Percentiles rank a stretch among this genome's conserved stretches.
These are phyloP conservation scores for Drosophila sordidapex DNA, from an alignment of 2,888 invertebrate genomes.

Conservation along the genomic window DNA sequence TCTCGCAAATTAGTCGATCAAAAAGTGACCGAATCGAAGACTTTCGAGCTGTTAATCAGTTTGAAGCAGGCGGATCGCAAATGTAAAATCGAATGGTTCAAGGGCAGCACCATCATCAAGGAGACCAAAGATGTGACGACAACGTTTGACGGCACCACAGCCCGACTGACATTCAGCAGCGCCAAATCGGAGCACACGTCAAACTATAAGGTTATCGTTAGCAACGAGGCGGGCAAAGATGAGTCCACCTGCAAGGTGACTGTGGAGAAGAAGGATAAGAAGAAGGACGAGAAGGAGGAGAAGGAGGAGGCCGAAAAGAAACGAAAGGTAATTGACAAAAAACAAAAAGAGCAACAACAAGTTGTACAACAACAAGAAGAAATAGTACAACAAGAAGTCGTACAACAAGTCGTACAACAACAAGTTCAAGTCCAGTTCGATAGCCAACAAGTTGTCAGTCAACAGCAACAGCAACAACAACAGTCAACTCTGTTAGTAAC, in stretches of 20 bases:
- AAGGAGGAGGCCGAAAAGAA: conserved; percentile 82
- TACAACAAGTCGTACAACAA: conserved; percentile 7
- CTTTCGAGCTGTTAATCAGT: conserved; percentile 91
- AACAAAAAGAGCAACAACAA: conserved; percentile 10
- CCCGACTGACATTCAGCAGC: conserved; percentile 91
- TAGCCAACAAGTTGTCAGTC: conserved; percentile 9
- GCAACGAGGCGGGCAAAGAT: conserved; percentile 96
- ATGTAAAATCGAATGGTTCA: conserved; percentile 94
- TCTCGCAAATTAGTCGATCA: conserved; percentile 90
- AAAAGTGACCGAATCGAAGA: conserved; percentile 90
- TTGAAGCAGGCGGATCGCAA: conserved; percentile 91
- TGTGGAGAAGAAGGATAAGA: conserved; percentile 87
- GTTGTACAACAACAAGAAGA: conserved; percentile 5
- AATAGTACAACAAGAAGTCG: not conserved
- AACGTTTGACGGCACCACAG: conserved; percentile 93
- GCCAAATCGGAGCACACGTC: conserved; percentile 92
- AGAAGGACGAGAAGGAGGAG: conserved; percentile 86
- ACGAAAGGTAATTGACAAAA: conserved; percentile 84
- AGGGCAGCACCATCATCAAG: conserved; percentile 91
- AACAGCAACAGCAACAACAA: conserved; percentile 1
- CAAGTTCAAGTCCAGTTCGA: conserved; percentile 21
- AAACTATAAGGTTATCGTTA: conserved; percentile 93
- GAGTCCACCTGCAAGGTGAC: conserved; percentile 94
- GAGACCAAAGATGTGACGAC: conserved; percentile 92
- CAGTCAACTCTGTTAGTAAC: not conserved